A percentile compares a stretch with the other conserved stretches of the same genome.
phyloP scores from a whole-genome alignment of 2,888 invertebrate species.

The Pristionchus fissidentatus region DNA sequence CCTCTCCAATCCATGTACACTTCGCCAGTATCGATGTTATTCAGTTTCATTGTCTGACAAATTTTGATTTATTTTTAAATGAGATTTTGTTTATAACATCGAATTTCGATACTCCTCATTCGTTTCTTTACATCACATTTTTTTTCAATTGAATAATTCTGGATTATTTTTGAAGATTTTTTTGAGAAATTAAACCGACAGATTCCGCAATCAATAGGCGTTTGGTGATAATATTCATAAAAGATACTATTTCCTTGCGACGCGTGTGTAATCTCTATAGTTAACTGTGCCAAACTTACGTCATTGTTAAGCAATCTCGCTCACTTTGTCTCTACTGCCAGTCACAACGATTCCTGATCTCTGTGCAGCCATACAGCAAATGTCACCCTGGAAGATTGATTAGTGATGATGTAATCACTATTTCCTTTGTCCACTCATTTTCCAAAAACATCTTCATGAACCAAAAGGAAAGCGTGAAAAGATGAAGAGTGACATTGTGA shows the following conservation, averaged over 20 bases:
- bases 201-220: too few species aligned
- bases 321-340: conserved; percentile 47
- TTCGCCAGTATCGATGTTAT: conserved; percentile 54
- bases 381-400: conserved; percentile 1
- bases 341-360: conserved; percentile 47
- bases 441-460: background rate
- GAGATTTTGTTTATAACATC: too few species aligned
- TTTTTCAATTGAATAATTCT: background rate
- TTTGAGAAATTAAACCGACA: too few species aligned
- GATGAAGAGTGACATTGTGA: background rate
- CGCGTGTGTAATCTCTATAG: too few species aligned
- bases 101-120: too few species aligned
- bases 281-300: too few species aligned
- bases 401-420: background rate
- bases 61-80: too few species aligned
- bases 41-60: conserved; percentile 53
- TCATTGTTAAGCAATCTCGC: background rate
- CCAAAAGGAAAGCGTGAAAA: background rate
- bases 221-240: too few species aligned
- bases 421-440: too few species aligned
- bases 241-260: too few species aligned
- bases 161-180: too few species aligned
- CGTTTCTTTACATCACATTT: too few species aligned
- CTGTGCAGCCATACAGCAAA: conserved; percentile 43
- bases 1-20: conserved; percentile 53